A percentile compares a stretch with the other conserved stretches of the same genome.
These are phyloP conservation scores for Lagopus muta DNA, from an alignment of 2,113 vertebrate genomes.

Conservation along the genomic window DNA sequence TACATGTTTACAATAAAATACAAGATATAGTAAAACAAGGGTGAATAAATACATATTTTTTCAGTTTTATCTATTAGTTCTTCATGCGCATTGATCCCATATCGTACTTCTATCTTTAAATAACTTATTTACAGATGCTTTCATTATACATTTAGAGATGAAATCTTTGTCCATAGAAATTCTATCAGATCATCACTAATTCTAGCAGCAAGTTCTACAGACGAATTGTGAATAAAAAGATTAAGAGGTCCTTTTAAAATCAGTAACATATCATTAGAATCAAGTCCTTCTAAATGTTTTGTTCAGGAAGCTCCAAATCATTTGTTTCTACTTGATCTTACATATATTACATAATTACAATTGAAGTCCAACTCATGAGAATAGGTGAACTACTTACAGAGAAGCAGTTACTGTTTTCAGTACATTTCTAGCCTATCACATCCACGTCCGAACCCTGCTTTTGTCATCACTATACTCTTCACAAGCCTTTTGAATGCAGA, in stretches of 20 bases:
- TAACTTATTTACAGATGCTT: background rate
- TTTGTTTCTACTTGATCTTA: background rate
- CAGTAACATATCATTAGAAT: background rate
- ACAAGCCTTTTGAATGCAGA: background rate
- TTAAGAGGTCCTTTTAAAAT: slow-evolving; percentile 26
- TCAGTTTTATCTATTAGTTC: background rate
- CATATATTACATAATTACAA: background rate
- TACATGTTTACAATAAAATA: background rate
- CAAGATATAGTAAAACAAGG: background rate
- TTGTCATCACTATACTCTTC: background rate
- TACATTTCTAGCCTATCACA: background rate
- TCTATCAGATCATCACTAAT: background rate
- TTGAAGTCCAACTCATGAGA: background rate
- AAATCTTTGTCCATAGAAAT: background rate
- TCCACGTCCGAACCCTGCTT: background rate
- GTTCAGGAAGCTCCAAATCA: background rate
- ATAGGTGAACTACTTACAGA: background rate
- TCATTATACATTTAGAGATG: background rate
- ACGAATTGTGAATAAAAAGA: background rate
- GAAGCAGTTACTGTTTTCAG: background rate
- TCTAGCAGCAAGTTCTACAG: slow-evolving; percentile 1
- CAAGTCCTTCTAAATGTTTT: background rate
- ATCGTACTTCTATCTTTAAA: background rate
- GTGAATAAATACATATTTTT: background rate
- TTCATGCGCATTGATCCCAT: background rate